Percentiles rank a stretch among this genome's conserved stretches.
These are phyloP conservation scores for Pachypanchax playfairii DNA, from an alignment of 2,113 vertebrate genomes.

Conservation along the genomic window DNA sequence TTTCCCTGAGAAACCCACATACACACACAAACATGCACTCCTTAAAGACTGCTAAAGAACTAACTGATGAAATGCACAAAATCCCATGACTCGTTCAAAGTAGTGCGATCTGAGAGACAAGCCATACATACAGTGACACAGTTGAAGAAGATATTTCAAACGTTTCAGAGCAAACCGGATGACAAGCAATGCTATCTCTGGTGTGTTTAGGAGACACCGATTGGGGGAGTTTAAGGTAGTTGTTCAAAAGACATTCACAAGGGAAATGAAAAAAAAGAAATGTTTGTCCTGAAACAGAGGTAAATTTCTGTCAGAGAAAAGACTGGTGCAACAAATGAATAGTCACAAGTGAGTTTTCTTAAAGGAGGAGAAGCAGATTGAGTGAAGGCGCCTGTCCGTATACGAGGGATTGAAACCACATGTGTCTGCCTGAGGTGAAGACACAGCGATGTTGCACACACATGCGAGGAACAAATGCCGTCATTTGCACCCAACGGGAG, in stretches of 20 bases:
- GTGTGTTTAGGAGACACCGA: constrained; percentile 22
- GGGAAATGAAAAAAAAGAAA: constrained; percentile 39
- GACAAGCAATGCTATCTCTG: constrained; percentile 29
- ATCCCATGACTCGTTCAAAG: constrained; percentile 42
- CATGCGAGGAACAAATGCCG: constrained; percentile 62
- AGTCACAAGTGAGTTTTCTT: constrained; percentile 36
- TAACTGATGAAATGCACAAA: constrained; percentile 27
- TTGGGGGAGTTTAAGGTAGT: constrained; percentile 1
- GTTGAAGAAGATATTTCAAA: constrained; percentile 51
- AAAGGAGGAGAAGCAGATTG: constrained; percentile 46
- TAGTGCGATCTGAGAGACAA: constrained; percentile 30
- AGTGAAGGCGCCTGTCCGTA: constrained; percentile 50
- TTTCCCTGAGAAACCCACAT: constrained; percentile 38
- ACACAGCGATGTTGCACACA: constrained; percentile 52
- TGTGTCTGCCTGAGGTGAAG: constrained; percentile 74
- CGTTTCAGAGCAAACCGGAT: constrained; percentile 25
- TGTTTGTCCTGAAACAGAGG: constrained; percentile 27
- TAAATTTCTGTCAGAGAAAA: constrained; percentile 53
- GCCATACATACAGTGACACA: constrained; percentile 38
- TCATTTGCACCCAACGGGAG: constrained; percentile 66
- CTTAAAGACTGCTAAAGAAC: constrained; percentile 37
- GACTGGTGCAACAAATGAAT: constrained; percentile 41
- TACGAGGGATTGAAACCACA: constrained; percentile 72
- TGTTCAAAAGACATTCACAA: constrained; percentile 50
- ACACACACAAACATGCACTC: constrained; percentile 2